Percentiles rank a stretch among this genome's conserved stretches.
These are phyloP conservation scores for Conger conger DNA, from an alignment of 2,113 vertebrate species.

Conservation along the genomic window DNA sequence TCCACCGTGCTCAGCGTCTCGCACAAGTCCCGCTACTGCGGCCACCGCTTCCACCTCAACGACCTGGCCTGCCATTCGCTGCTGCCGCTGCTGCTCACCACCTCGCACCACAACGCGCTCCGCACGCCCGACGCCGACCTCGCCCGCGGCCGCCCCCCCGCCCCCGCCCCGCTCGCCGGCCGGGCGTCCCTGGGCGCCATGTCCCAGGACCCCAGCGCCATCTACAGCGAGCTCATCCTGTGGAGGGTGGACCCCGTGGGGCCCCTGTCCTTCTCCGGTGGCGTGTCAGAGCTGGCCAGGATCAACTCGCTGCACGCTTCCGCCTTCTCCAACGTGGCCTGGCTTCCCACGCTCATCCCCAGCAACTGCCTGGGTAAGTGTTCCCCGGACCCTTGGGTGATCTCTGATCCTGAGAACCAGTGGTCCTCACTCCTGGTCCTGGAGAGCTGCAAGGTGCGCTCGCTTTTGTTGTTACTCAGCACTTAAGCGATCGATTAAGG, in stretches of 20 bases:
- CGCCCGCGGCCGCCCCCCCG: conserved; percentile 44
- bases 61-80: conserved; percentile 95
- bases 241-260: conserved; percentile 98
- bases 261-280: conserved; percentile 91
- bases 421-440: no score
- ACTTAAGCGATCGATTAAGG: no score
- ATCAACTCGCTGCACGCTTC: conserved; percentile 96
- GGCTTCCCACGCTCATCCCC: conserved; percentile 93
- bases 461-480: no score
- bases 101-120: conserved; percentile 93
- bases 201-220: conserved; percentile 83
- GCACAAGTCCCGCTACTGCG: conserved; percentile 95
- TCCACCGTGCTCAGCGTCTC: conserved; percentile 96
- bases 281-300: conserved; percentile 93
- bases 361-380: conserved; percentile 90
- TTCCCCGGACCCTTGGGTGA: neutral
- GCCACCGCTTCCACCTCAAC: conserved; percentile 97
- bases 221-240: conserved; percentile 97
- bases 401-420: no score
- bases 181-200: conserved; percentile 56
- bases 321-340: conserved; percentile 95
- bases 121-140: conserved; percentile 71
- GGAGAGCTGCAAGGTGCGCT: no score
- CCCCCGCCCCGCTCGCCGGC: conserved; percentile 47
- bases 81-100: conserved; percentile 92